Percentiles rank a stretch among this genome's conserved stretches.
Evolutionary conservation across 2,113 vertebrate species (phyloP).

Genomic region (Zosterops lateralis): DNA sequence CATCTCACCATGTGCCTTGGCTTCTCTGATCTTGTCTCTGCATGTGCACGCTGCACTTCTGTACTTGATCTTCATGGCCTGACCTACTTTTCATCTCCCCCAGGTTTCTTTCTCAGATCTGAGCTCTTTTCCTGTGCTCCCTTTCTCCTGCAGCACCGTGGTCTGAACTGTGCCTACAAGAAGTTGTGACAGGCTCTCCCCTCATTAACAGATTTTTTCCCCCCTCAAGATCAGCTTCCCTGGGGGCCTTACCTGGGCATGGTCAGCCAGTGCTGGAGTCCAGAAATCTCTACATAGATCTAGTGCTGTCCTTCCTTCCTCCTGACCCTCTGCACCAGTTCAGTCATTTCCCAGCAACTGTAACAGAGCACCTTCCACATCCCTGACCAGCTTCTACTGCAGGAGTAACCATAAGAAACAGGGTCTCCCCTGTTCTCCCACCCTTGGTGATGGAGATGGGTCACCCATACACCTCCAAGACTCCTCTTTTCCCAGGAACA

Average conservation of each 20-base stretch:
- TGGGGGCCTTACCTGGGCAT: background rate
- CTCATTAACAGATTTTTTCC: background rate
- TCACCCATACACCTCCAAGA: background rate
- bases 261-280: background rate
- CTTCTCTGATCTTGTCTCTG: constrained; percentile 45
- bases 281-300: background rate
- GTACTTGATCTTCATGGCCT: constrained; percentile 39
- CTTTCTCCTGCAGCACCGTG: background rate
- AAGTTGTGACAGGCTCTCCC: background rate
- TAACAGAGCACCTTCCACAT: background rate
- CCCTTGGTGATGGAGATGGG: background rate
- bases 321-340: background rate
- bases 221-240: background rate
- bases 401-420: background rate
- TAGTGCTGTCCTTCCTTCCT: background rate
- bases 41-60: background rate
- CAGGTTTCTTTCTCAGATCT: background rate
- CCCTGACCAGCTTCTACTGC: background rate
- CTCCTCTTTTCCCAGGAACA: background rate
- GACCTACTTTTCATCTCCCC: constrained; percentile 40
- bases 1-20: constrained; percentile 42
- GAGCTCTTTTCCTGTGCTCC: background rate
- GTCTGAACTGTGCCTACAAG: background rate
- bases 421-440: background rate
- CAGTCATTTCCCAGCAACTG: background rate